phyloP scores from a whole-genome alignment of 2,113 vertebrate species.

The Silurus glanis region DNA sequence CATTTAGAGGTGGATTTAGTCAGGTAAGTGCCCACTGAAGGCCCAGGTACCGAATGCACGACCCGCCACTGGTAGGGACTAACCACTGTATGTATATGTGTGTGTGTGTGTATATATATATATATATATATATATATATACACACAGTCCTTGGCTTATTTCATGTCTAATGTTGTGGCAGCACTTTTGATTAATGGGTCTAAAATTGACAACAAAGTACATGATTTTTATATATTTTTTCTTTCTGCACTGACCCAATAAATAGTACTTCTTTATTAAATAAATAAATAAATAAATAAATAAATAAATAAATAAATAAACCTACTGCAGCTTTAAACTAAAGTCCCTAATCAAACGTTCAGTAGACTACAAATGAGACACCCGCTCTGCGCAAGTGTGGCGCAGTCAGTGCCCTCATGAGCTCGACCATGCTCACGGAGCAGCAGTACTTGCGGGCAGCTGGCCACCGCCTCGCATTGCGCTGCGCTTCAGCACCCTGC shows the following conservation, averaged over 20 bases:
- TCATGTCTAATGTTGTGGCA: not conserved
- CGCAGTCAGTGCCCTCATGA: slow-evolving; percentile 24
- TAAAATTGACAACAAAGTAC: not conserved
- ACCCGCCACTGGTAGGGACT: no score
- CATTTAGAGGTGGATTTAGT: no score
- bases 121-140: no score
- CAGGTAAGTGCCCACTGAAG: no score
- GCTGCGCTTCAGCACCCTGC: slow-evolving; percentile 48
- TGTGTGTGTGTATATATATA: no score
- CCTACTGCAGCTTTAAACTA: slow-evolving; percentile 15
- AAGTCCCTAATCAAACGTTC: not conserved
- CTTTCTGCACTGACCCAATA: not conserved
- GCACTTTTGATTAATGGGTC: not conserved
- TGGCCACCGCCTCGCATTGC: slow-evolving; percentile 70
- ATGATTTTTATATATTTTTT: not conserved
- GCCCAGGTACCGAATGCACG: no score
- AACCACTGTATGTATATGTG: no score
- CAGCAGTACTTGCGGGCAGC: slow-evolving; percentile 56
- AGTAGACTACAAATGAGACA: slow-evolving; percentile 8
- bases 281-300: not conserved
- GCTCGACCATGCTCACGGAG: not conserved
- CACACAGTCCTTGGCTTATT: no score
- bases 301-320: not conserved
- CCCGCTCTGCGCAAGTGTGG: slow-evolving; percentile 8
- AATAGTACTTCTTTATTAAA: not conserved